Evolutionary conservation across 2,797 vertebrate species (phyloP).

Genomic region (Holocentrus rufus): DNA sequence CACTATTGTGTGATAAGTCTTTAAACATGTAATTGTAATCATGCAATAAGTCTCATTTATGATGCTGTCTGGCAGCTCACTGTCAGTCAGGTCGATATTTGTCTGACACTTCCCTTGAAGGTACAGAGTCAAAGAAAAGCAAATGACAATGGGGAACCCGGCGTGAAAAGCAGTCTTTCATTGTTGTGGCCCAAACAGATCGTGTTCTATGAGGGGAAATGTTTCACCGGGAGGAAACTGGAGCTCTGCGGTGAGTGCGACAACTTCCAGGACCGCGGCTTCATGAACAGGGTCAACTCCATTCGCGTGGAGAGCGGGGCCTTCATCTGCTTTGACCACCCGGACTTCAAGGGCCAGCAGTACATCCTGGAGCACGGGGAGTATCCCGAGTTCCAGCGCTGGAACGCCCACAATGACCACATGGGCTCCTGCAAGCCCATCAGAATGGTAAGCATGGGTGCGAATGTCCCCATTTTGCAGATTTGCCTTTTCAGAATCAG

Average conservation of each 20-base stretch:
- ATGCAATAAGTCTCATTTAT: not conserved
- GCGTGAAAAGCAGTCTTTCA: not conserved
- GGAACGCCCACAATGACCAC: slow-evolving; percentile 92
- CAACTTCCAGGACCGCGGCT: slow-evolving; percentile 93
- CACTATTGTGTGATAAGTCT: not conserved
- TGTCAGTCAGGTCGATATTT: not conserved
- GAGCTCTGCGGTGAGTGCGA: slow-evolving; percentile 88
- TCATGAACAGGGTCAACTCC: slow-evolving; percentile 92
- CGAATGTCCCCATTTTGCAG: slow-evolving; percentile 8
- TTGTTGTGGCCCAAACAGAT: slow-evolving; percentile 79
- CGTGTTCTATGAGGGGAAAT: slow-evolving; percentile 91
- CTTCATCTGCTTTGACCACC: slow-evolving; percentile 92
- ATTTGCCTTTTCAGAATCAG: slow-evolving; percentile 13
- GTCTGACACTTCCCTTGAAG: not conserved
- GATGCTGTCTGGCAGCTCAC: not conserved
- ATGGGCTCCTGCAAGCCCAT: slow-evolving; percentile 91
- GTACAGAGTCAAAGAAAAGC: not conserved
- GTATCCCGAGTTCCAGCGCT: slow-evolving; percentile 90
- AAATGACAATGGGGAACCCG: not conserved
- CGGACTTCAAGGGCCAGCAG: slow-evolving; percentile 92
- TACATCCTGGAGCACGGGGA: slow-evolving; percentile 91
- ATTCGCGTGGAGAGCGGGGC: slow-evolving; percentile 89
- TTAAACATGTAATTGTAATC: not conserved
- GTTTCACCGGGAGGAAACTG: slow-evolving; percentile 91
- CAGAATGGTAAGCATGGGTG: slow-evolving; percentile 82